phyloP scores from a whole-genome alignment of 2,888 invertebrate species.

The Atherix ibis region DNA sequence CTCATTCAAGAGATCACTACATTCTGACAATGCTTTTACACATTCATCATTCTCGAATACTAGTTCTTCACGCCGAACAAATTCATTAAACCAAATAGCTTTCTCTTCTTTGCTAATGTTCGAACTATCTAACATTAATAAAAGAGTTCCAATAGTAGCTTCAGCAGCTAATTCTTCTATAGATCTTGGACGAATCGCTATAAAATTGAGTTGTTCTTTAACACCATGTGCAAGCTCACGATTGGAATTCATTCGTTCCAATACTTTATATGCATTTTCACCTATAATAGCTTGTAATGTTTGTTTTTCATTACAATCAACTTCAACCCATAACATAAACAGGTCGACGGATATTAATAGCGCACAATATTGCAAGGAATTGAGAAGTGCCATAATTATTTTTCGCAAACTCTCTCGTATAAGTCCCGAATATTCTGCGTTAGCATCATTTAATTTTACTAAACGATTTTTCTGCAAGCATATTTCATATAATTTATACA shows the following conservation, averaged over 20 bases:
- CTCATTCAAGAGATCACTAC: no score
- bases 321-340: constrained; percentile 24
- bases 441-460: neutral
- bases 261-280: constrained; percentile 16
- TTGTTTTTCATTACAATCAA: constrained; percentile 15
- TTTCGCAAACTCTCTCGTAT: constrained; percentile 17
- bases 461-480: constrained; percentile 12
- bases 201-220: constrained; percentile 16
- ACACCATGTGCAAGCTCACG: constrained; percentile 19
- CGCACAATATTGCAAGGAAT: constrained; percentile 20
- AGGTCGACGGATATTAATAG: constrained; percentile 20
- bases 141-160: constrained; percentile 19
- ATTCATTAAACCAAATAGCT: constrained; percentile 16
- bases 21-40: constrained; percentile 18
- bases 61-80: constrained; percentile 17
- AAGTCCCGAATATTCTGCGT: constrained; percentile 7
- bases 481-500: constrained; percentile 16
- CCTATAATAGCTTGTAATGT: constrained; percentile 22
- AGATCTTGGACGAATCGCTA: constrained; percentile 20
- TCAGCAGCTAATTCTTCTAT: constrained; percentile 17
- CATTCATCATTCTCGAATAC: constrained; percentile 22
- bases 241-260: constrained; percentile 18
- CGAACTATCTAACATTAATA: constrained; percentile 12
- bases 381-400: constrained; percentile 18
- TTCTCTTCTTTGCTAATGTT: constrained; percentile 4